A percentile compares a stretch with the other conserved stretches of the same genome.
Evolutionary conservation across 2,797 vertebrate genomes (phyloP).

Genomic region (Menidia menidia): DNA sequence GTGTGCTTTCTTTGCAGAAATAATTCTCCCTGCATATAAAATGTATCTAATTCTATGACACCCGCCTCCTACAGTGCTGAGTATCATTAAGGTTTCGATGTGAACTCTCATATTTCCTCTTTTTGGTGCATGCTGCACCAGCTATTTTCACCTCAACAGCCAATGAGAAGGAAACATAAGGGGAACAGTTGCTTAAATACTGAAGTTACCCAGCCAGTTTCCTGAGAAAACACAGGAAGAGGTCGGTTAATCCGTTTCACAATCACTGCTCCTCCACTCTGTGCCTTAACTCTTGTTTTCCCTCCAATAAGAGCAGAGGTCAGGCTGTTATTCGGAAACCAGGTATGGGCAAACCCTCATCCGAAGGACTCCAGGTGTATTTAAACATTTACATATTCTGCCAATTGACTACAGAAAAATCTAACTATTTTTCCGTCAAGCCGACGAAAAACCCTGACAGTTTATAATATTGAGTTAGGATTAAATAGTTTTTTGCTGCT

Average conservation of each 20-base stretch:
- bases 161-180: background rate
- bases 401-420: background rate
- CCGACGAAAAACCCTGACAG: too few relatives aligned
- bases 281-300: background rate
- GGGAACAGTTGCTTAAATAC: background rate
- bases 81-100: background rate
- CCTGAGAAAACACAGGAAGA: background rate
- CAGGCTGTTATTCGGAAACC: background rate
- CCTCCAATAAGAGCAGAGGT: background rate
- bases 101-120: conserved; percentile 43
- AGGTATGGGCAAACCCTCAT: background rate
- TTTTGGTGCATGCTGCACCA: conserved; percentile 51
- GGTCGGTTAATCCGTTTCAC: background rate
- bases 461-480: too few relatives aligned
- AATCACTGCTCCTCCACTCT: conserved; percentile 2
- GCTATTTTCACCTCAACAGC: conserved; percentile 32
- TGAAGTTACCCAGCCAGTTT: conserved; percentile 1
- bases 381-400: background rate
- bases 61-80: conserved; percentile 29
- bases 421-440: background rate
- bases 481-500: too few relatives aligned
- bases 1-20: background rate
- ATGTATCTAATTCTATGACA: background rate
- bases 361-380: background rate
- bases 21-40: background rate